Conservation (phyloP, 2,888 invertebrate species). For the Euclidia mi region DNA sequence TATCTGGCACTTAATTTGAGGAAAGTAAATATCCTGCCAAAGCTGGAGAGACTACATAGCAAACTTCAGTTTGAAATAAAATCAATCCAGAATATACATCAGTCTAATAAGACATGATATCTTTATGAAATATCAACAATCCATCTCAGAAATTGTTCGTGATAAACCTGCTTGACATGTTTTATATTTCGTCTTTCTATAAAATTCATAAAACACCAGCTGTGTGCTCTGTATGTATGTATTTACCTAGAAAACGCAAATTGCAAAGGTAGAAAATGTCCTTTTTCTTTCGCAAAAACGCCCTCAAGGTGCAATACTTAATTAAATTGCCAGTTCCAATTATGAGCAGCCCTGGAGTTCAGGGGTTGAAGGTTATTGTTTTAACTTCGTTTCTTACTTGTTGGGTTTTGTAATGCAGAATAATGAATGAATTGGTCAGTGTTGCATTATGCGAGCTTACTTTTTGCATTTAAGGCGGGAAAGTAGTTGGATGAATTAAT, state of each 20-base stretch:
- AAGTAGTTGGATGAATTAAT: constrained; percentile 20
- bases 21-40: too few species aligned
- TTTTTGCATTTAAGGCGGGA: constrained; percentile 32
- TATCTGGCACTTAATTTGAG: too few species aligned
- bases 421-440: constrained; percentile 72
- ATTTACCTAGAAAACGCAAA: neutral
- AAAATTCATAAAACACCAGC: too few species aligned
- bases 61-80: too few species aligned
- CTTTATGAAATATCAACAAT: too few species aligned
- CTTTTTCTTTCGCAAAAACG: neutral
- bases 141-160: too few species aligned
- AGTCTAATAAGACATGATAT: too few species aligned
- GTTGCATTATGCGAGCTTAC: constrained; percentile 55
- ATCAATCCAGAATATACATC: too few species aligned
- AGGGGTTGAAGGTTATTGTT: constrained; percentile 41
- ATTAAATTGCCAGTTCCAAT: constrained; percentile 26
- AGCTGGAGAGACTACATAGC: too few species aligned
- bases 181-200: too few species aligned
- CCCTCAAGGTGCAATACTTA: neutral
- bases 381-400: constrained; percentile 45
- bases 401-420: constrained; percentile 72
- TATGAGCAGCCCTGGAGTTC: constrained; percentile 26
- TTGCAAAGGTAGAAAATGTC: neutral
- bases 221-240: too few species aligned
- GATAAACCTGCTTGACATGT: too few species aligned